Percentiles rank a stretch among this genome's conserved stretches.
phyloP scores from a whole-genome alignment of 1,140 invertebrate genomes.

The Tetraneura akinire region DNA sequence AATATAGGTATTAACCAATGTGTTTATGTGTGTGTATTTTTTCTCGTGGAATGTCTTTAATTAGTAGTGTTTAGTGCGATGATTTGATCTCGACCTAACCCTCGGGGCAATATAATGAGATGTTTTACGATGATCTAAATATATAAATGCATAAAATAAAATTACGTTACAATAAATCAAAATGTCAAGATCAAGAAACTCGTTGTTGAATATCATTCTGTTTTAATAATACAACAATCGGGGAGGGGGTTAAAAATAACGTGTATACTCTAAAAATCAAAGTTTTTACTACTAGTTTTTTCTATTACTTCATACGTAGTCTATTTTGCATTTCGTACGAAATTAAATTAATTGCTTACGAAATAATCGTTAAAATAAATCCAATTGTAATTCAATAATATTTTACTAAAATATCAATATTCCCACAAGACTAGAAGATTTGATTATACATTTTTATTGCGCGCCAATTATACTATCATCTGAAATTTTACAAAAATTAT shows the following conservation, averaged over 20 bases:
- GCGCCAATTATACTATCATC: too few species aligned
- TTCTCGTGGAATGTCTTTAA: constrained; percentile 22
- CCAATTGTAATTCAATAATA: too few species aligned
- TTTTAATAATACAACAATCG: too few species aligned
- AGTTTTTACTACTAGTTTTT: too few species aligned
- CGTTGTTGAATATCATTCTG: not conserved
- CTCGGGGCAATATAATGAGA: constrained; percentile 20
- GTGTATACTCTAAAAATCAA: not conserved
- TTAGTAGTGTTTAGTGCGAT: constrained; percentile 27
- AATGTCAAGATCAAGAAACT: not conserved
- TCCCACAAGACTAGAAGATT: too few species aligned
- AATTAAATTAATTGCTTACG: too few species aligned
- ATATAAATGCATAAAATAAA: not conserved
- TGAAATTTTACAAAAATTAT: too few species aligned
- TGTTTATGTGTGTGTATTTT: not conserved
- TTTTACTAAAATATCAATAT: too few species aligned
- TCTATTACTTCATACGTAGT: too few species aligned
- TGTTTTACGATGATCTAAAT: constrained; percentile 29
- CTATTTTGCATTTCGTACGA: not conserved
- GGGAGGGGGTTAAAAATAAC: not conserved
- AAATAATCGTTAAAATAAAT: not conserved
- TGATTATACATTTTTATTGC: too few species aligned
- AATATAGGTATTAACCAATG: too few species aligned
- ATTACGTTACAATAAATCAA: constrained; percentile 20
- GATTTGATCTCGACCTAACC: constrained; percentile 32